Base-by-base conservation (phyloP, 2,113 vertebrate species). In the Serinus canaria region DNA sequence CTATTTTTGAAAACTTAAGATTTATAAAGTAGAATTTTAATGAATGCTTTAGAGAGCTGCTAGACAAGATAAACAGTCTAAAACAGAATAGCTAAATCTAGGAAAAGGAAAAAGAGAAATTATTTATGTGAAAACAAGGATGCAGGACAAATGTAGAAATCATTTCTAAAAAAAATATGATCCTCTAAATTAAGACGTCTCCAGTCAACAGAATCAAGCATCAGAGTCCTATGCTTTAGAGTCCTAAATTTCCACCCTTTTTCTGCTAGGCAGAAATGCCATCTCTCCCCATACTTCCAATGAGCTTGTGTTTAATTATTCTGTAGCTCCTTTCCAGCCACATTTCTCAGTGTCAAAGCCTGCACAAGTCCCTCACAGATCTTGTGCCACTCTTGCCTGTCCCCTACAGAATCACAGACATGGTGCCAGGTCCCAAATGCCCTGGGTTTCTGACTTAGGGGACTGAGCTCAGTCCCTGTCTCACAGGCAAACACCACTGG, bases 1-100 rank as follows among this genome's bases (percentile, higher is more conserved):
- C 5, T 77, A 39, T 64, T 72, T 73, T 78, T 78, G 14, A 82
- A 89, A 87, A 68, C 46, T 64, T 68, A 64, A 58, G 37, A 69
- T 80, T 93, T 92, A 88, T 80, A 79, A 94, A 83, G 31, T 9
- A 85, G 70, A 90, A 88, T 90, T 93, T 69, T 93, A 92, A 93
- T 86, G 37, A 92, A 79, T 77, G 6, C 5, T 76, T 93, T 92
- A 88, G 41, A 83, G 67, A 86, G 41, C 30, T 67, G 46, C 11
- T 66, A 85, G 75, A 60, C 39, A 81, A 91, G 73, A 92, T 73
- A 90, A 94, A 90, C 55, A 80, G 46, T 69, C 94, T 69, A 72
- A 95, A 92, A 83, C 41, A 83, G 75, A 91, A 69, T 66, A 93
- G 39, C 41, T 88, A 92, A 76, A 92, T 77, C 53, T 62, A 76